A percentile compares a stretch with the other conserved stretches of the same genome.
Evolutionary conservation across 2,888 invertebrate species (phyloP).

Genomic region (Mythimna loreyi): DNA sequence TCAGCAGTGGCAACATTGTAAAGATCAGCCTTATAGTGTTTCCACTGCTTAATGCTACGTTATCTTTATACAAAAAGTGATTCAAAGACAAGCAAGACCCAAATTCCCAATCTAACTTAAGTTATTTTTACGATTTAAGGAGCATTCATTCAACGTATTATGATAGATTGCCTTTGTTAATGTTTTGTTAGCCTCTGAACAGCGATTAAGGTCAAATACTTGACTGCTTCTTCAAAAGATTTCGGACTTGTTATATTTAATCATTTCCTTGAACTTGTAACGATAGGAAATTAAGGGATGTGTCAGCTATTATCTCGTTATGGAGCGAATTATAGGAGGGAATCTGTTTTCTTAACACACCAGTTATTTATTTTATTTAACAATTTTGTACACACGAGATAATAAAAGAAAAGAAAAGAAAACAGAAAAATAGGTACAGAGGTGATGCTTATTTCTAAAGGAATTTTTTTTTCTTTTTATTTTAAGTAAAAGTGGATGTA

Average conservation of each 20-base stretch:
- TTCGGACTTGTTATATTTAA: conserved; percentile 39
- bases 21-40: background rate
- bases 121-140: conserved; percentile 42
- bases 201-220: conserved; percentile 64
- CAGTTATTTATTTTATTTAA: too few relatives aligned
- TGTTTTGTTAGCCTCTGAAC: conserved; percentile 48
- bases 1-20: too few relatives aligned
- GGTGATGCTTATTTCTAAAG: too few relatives aligned
- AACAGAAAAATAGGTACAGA: too few relatives aligned
- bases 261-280: conserved; percentile 35
- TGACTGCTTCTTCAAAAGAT: conserved; percentile 51
- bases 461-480: too few relatives aligned
- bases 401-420: too few relatives aligned
- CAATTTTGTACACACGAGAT: too few relatives aligned
- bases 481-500: too few relatives aligned
- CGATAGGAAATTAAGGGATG: conserved; percentile 30
- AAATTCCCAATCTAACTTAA: conserved; percentile 38
- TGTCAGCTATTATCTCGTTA: conserved; percentile 38
- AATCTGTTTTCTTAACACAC: background rate
- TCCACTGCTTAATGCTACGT: too few relatives aligned
- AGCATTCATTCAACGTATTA: conserved; percentile 43
- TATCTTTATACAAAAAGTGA: background rate
- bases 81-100: conserved; percentile 25
- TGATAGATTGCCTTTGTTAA: conserved; percentile 63
- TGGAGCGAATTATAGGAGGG: background rate